Evolutionary conservation across 2,888 invertebrate species (phyloP), one percentile per base, ranked within the genome.

Genomic region (Metacarcinus magister): DNA sequence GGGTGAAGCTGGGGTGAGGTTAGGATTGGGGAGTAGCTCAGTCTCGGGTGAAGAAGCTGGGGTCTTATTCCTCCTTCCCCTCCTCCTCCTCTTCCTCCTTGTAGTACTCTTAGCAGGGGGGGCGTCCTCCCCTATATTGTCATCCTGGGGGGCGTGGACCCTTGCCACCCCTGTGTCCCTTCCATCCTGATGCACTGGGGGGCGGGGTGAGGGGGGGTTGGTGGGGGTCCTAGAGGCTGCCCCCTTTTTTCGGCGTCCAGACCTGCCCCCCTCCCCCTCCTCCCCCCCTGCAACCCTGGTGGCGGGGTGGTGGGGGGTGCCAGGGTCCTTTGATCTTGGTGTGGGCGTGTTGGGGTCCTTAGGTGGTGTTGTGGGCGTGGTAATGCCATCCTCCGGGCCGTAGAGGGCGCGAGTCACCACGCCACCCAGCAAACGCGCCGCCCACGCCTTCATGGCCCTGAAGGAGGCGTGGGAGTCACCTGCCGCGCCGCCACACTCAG

Each of bases 391-490:
- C 67, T 67, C 67, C 5, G 67, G 67, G 67, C 67, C 67, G n/a
- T 82, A 82, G 28, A 82, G 82, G 82, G 32, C 82, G 8, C 82
- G 82, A 10, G 32, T 82, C 82, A 82, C 82, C 82, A 82, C 82
- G 32, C 82, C 82, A 5, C 82, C 82, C 8, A 82, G 32, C 7
- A 82, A 7, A 32, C 82, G 82, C 82, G 32, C 28, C 32, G 5
- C 67, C 67, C 67, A 82, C 4, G 82, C 82, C 82, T 82, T 82
- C 82, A 82, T 82, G 82, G 10, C 67, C 67, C 67, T 67, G 10
- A 16, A 13, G 82, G 7, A 82, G 82, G 82, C 82, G 82, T 28
- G 82, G 82, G 82, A 82, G 5, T 67, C 82, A 82, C 82, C 32
- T 82, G 82, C 82, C 82, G 82, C 82, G 32, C 19, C 82, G 82